A percentile compares a stretch with the other conserved stretches of the same genome.
These are phyloP conservation scores for Nephrotoma flavescens DNA, from an alignment of 2,888 invertebrate genomes.

Conservation along the genomic window DNA sequence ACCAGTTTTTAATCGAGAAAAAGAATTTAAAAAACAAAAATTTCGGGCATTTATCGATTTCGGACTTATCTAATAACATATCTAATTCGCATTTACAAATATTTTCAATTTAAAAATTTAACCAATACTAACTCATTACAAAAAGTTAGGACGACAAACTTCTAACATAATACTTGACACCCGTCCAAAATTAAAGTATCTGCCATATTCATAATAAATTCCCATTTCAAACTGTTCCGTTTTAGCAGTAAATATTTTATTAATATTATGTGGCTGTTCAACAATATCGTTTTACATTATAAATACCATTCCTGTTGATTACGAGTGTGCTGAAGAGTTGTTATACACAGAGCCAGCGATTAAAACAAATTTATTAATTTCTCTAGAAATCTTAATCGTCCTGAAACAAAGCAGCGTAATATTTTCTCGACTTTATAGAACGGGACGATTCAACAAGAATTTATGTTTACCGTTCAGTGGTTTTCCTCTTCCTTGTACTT, in stretches of 20 bases:
- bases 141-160: no score
- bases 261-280: not conserved
- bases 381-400: not conserved
- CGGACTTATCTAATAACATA: no score
- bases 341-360: not conserved
- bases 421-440: not conserved
- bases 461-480: not conserved
- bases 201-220: not conserved
- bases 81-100: no score
- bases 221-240: not conserved
- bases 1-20: no score
- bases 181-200: no score
- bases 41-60: no score
- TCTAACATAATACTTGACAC: no score
- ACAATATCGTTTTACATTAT: not conserved
- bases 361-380: not conserved
- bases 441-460: not conserved
- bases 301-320: not conserved
- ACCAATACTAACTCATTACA: no score
- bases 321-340: not conserved
- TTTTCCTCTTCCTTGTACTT: not conserved
- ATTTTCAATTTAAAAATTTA: no score
- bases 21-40: no score
- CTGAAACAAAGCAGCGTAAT: not conserved
- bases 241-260: not conserved